Conservation (phyloP, 2,888 invertebrate genomes). For the Slavum lentiscoides region DNA sequence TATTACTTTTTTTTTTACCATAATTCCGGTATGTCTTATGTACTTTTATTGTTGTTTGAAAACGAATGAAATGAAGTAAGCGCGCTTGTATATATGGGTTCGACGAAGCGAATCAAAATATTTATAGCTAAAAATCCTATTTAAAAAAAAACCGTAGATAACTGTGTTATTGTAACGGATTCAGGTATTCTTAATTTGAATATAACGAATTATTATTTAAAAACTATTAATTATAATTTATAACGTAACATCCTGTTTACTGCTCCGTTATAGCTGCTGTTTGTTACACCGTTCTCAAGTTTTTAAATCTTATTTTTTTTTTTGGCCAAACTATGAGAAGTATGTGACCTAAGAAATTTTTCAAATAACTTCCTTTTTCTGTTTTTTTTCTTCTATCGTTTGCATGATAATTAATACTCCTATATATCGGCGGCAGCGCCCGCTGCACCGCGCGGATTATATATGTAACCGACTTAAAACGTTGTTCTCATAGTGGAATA, state of each 20-base stretch:
- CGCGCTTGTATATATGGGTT: no score
- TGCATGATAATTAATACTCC: constrained; percentile 8
- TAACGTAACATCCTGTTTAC: background rate
- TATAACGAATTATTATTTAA: constrained; percentile 16
- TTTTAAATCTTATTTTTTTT: constrained; percentile 6
- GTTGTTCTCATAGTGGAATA: background rate
- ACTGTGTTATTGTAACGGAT: background rate
- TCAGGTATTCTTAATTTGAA: background rate
- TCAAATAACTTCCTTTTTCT: constrained; percentile 10
- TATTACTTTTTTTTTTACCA: no score
- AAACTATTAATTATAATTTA: background rate
- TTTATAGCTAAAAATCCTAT: no score
- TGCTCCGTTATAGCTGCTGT: no score
- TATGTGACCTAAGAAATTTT: background rate
- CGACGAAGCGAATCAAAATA: no score
- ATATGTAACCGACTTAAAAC: background rate
- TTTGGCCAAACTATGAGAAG: background rate
- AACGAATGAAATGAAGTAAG: no score
- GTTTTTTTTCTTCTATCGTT: background rate
- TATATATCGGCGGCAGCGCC: no score
- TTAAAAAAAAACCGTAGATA: no score
- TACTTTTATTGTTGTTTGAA: no score
- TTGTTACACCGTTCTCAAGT: background rate
- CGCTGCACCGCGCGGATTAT: no score
- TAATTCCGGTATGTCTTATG: no score